Conservation (phyloP, 1,140 invertebrate species). For the Calycopis cecrops region DNA sequence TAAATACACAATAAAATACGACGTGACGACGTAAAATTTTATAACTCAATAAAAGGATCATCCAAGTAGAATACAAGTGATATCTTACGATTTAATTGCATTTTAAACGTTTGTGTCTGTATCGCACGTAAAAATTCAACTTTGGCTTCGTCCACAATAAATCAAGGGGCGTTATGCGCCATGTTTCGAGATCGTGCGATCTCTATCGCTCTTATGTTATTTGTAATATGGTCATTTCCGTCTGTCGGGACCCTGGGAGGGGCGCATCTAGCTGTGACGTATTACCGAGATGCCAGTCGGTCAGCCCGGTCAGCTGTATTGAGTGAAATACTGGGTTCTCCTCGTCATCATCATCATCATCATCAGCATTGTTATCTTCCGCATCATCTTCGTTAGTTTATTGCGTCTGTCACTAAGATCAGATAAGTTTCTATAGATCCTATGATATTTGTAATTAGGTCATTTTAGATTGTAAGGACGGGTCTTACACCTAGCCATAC, state of each 20-base stretch:
- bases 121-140: slow-evolving; percentile 68
- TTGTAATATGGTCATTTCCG: slow-evolving; percentile 49
- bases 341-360: no score
- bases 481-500: no score
- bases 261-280: slow-evolving; percentile 71
- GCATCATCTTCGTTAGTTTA: slow-evolving; percentile 30
- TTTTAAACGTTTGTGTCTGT: slow-evolving; percentile 34
- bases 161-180: slow-evolving; percentile 76
- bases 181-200: slow-evolving; percentile 67
- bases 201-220: slow-evolving; percentile 53
- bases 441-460: no score
- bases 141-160: slow-evolving; percentile 72
- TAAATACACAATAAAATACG: no score
- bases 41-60: no score
- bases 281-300: slow-evolving; percentile 62
- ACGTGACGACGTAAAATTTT: no score
- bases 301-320: slow-evolving; percentile 43
- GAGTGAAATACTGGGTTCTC: slow-evolving; percentile 28
- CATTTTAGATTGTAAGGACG: no score
- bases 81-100: slow-evolving; percentile 9
- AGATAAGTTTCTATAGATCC: no score
- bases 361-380: slow-evolving; percentile 18
- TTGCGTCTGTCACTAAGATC: no score
- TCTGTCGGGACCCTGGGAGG: slow-evolving; percentile 51
- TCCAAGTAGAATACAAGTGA: no score